These are phyloP conservation scores for Polyommatus icarus DNA, from an alignment of 2,888 invertebrate species.

Conservation along the genomic window DNA sequence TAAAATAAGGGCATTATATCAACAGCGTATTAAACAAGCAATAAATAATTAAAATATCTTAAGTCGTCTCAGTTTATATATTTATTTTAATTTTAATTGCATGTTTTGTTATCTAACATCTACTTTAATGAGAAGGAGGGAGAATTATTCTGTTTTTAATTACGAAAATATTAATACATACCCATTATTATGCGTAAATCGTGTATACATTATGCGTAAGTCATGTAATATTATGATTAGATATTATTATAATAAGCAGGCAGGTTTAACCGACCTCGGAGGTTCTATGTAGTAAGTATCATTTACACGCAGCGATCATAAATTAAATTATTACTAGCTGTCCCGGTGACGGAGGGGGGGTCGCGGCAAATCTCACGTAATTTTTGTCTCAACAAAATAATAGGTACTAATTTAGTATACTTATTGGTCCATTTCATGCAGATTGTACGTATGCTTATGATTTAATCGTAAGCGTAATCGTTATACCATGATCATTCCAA, in stretches of 20 bases:
- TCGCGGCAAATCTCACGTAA: no score
- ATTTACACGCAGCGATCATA: not conserved
- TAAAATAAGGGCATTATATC: not conserved
- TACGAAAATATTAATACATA: not conserved
- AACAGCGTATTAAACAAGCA: not conserved
- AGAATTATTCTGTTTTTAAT: slow-evolving; percentile 2
- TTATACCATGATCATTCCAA: no score
- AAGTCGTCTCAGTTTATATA: not conserved
- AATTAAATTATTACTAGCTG: no score
- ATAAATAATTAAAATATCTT: not conserved
- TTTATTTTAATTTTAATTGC: not conserved
- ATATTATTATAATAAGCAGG: not conserved
- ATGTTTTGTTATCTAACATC: not conserved
- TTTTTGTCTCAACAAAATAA: no score
- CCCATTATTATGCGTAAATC: not conserved
- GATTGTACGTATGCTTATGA: no score
- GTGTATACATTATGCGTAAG: not conserved
- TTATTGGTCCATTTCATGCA: no score
- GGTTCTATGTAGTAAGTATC: no score
- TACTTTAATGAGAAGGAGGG: not conserved
- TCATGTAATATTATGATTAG: not conserved
- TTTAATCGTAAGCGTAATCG: no score
- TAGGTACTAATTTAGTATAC: no score
- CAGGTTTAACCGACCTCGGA: not conserved
- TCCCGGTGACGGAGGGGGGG: no score